Conservation (phyloP, 2,113 vertebrate species). For the Neolamprologus toae region DNA sequence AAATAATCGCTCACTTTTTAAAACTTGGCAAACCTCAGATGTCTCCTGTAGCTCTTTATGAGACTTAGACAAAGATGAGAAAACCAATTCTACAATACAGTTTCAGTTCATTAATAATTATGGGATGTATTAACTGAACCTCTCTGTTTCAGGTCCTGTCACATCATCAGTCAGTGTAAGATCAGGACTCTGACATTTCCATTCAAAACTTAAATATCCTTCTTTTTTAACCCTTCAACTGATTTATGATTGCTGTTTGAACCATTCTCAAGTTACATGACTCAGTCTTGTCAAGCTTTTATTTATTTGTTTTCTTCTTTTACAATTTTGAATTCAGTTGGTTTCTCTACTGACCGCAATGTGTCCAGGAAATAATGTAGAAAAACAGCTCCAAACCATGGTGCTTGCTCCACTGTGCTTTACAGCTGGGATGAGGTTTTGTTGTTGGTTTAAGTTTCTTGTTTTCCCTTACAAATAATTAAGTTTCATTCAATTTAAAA, state of each 20-base stretch:
- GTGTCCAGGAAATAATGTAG: neutral
- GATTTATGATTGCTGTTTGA: neutral
- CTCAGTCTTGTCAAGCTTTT: neutral
- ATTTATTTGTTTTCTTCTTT: neutral
- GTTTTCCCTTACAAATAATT: neutral
- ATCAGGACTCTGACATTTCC: neutral
- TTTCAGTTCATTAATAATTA: neutral
- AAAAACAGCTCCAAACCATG: neutral
- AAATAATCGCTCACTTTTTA: neutral
- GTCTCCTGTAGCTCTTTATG: neutral
- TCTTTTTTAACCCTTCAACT: neutral
- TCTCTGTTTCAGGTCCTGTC: neutral
- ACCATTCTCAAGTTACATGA: neutral
- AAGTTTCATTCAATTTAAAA: neutral
- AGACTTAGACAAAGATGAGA: neutral
- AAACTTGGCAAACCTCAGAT: neutral
- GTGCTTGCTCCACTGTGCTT: neutral
- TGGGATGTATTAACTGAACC: neutral
- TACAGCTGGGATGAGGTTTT: neutral
- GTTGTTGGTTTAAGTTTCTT: neutral
- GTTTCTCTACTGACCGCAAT: neutral
- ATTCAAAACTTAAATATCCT: neutral
- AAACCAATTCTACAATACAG: neutral
- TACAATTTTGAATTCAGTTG: neutral
- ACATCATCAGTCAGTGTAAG: neutral